Evolutionary conservation across 2,797 vertebrate species (phyloP), one percentile per base, ranked within the genome.

Genomic region (Pseudochirops cupreus): DNA sequence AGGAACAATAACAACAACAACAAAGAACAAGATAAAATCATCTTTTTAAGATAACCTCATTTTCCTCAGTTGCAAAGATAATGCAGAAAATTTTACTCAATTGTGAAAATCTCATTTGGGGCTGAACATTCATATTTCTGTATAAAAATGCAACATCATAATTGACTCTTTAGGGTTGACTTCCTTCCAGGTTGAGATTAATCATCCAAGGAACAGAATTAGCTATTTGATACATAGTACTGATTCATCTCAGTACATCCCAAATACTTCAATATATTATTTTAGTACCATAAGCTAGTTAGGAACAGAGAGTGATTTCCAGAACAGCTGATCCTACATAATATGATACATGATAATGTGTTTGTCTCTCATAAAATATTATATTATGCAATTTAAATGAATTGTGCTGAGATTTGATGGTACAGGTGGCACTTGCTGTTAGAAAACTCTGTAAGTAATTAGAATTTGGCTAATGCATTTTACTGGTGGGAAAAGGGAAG

Each of bases 351-450:
- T 96, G 29, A 56, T 93, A 92, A 24, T 82, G 50, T 92, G 54
- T 54, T 11, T 94, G 62, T 2, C 14, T 91, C 94, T 95, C 94
- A 92, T 1, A 93, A 39, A 92, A 31, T 4, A 87, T 59, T 50
- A 54, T 59, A 62, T 29, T 92, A 56, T 39, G 29, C 5, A 96
- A 94, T 94, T 95, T 56, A 94, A 58, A 74, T 91, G 50, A n/a
- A 62, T 58, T 59, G 24, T 82, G 91, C 87, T 52, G 39, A 91
- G 94, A 94, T 92, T 67, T 26, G 39, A 92, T 94, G 94, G 74
- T 74, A 87, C 94, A 94, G 93, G 87, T 82, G 52, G 12, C 3
- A 87, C 1, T 56, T 87, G 31, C 74, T 93, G 28, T 93, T 92
- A 90, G 21, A 9, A 94, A 93, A 67, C 92, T 2, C 94, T 92